Percentiles rank a stretch among this genome's conserved stretches.
Conservation (phyloP, 2,797 vertebrate genomes). For the Notolabrus celidotus region DNA sequence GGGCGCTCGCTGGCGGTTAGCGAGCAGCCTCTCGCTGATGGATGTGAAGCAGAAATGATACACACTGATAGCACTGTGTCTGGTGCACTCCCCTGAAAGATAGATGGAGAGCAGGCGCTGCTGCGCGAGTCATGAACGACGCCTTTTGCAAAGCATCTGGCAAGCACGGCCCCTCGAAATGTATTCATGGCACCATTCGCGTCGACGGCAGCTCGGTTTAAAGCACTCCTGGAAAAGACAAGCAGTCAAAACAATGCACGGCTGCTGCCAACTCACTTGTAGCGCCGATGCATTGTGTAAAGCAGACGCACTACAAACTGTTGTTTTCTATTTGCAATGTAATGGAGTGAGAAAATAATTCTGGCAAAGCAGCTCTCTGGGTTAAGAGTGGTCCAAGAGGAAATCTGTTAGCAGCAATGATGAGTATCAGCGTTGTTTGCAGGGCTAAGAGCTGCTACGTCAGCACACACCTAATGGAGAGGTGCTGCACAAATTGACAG, state of each 20-base stretch:
- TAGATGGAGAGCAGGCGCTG: slow-evolving; percentile 64
- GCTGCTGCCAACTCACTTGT: slow-evolving; percentile 55
- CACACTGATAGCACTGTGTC: slow-evolving; percentile 70
- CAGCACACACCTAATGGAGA: slow-evolving; percentile 66
- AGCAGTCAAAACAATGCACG: slow-evolving; percentile 61
- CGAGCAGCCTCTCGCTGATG: slow-evolving; percentile 62
- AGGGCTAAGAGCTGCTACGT: slow-evolving; percentile 39
- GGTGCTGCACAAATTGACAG: slow-evolving; percentile 56
- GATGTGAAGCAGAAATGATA: slow-evolving; percentile 73
- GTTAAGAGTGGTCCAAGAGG: slow-evolving; percentile 48
- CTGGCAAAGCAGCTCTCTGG: slow-evolving; percentile 40
- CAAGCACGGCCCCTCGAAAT: slow-evolving; percentile 43
- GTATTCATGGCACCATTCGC: slow-evolving; percentile 60
- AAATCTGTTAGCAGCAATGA: slow-evolving; percentile 50
- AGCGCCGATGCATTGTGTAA: slow-evolving; percentile 38
- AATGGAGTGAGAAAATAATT: slow-evolving; percentile 65
- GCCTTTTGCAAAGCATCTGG: slow-evolving; percentile 59
- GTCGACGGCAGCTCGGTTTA: slow-evolving; percentile 52
- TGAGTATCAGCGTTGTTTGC: slow-evolving; percentile 39
- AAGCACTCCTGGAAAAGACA: slow-evolving; percentile 67
- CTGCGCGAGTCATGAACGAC: slow-evolving; percentile 1
- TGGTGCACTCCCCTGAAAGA: slow-evolving; percentile 65
- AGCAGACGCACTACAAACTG: slow-evolving; percentile 30
- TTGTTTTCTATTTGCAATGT: slow-evolving; percentile 56
- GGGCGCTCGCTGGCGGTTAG: slow-evolving; percentile 50